Percentiles rank a stretch among this genome's conserved stretches.
Conservation (phyloP, 2,797 vertebrate species). For the Pseudochirops cupreus region DNA sequence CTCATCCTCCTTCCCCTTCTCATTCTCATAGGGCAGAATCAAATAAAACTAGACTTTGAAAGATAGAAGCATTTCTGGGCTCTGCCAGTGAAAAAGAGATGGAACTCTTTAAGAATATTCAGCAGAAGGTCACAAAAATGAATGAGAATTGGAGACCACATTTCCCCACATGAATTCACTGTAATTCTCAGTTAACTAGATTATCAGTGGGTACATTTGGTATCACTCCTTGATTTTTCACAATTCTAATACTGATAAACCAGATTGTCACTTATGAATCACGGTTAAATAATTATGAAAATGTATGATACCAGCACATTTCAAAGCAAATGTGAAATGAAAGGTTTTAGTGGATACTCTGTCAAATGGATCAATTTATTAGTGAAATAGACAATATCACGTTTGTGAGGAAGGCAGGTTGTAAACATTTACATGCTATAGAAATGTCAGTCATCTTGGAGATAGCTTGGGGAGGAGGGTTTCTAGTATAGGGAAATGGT, state of each 20-base stretch:
- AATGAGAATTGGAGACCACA: not conserved
- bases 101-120: not conserved
- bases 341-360: not conserved
- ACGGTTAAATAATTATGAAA: slow-evolving; percentile 7
- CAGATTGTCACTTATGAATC: not conserved
- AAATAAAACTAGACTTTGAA: not conserved
- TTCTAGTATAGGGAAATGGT: not conserved
- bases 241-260: not conserved
- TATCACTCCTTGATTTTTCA: not conserved
- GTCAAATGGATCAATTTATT: slow-evolving; percentile 12
- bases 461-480: not conserved
- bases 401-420: not conserved
- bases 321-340: not conserved
- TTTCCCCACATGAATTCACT: not conserved
- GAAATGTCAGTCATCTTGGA: not conserved
- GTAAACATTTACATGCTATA: not conserved
- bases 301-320: slow-evolving; percentile 22
- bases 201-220: not conserved
- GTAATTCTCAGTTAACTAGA: accelerated
- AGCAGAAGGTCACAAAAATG: not conserved
- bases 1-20: not conserved
- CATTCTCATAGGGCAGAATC: slow-evolving; percentile 2
- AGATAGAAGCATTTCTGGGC: not conserved
- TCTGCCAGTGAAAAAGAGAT: slow-evolving; percentile 3
- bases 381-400: not conserved